Evolutionary conservation across 2,888 invertebrate species (phyloP).

Genomic region (Slavum lentiscoides): DNA sequence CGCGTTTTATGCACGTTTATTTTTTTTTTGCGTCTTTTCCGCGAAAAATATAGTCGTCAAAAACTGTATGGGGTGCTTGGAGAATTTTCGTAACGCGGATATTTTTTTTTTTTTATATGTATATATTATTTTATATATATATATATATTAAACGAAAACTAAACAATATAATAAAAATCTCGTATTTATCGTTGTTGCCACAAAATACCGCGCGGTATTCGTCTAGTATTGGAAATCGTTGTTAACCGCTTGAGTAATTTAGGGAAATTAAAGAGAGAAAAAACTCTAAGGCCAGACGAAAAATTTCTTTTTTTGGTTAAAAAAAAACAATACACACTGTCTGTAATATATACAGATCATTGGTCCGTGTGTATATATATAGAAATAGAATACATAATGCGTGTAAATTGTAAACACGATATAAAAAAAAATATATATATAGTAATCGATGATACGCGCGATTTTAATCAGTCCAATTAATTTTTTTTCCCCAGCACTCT

Average conservation of each 20-base stretch:
- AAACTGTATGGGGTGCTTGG: not conserved
- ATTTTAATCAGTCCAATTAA: not conserved
- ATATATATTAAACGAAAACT: no score
- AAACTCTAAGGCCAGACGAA: not conserved
- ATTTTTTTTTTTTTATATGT: no score
- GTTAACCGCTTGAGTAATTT: conserved; percentile 4
- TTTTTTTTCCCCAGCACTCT: no score
- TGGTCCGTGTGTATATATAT: no score
- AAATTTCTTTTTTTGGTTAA: not conserved
- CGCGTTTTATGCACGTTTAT: no score
- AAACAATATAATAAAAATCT: no score
- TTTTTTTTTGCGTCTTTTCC: not conserved
- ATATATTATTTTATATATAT: no score
- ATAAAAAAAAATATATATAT: not conserved
- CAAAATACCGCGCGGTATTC: not conserved
- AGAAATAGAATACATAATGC: no score
- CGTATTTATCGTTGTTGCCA: no score
- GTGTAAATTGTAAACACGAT: not conserved
- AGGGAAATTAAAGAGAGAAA: not conserved
- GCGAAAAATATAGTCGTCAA: not conserved
- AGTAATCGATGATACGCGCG: not conserved
- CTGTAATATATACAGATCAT: not conserved
- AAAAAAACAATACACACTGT: not conserved
- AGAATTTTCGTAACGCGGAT: not conserved
- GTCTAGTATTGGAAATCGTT: conserved; percentile 15